Conservation (phyloP, 2,797 vertebrate species). For the Pipistrellus pygmaeus region DNA sequence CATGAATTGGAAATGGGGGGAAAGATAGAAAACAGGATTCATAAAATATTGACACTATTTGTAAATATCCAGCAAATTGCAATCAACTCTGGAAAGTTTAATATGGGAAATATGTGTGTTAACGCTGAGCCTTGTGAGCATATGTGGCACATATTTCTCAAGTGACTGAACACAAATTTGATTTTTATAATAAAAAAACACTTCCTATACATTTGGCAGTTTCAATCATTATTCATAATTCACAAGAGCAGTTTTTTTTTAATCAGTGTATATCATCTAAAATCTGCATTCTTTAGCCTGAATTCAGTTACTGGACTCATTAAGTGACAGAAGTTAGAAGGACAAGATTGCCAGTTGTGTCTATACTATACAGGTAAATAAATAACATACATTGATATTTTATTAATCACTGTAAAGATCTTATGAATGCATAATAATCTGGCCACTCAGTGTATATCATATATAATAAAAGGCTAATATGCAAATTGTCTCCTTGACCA, state of each 20-base stretch:
- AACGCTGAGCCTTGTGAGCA: neutral
- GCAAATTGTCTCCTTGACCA: too few relatives aligned
- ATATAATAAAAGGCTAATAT: too few relatives aligned
- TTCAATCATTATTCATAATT: neutral
- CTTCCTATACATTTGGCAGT: neutral
- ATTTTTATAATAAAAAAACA: too few relatives aligned
- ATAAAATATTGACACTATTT: neutral
- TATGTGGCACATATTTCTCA: neutral
- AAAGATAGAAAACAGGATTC: neutral
- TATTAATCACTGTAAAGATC: neutral
- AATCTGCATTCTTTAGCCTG: too few relatives aligned
- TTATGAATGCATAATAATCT: neutral
- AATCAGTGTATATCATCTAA: too few relatives aligned
- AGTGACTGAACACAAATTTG: neutral
- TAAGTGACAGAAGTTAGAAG: too few relatives aligned
- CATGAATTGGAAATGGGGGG: neutral
- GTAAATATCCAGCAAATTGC: constrained; percentile 32
- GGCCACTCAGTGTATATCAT: too few relatives aligned
- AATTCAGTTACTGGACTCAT: too few relatives aligned
- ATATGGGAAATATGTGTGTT: neutral
- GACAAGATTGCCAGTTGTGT: neutral
- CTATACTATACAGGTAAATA: neutral
- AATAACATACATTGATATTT: constrained; percentile 27
- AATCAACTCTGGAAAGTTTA: neutral
- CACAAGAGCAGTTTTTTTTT: neutral